These are phyloP conservation scores for Charanyca ferruginea DNA, from an alignment of 2,888 invertebrate genomes.

Conservation along the genomic window DNA sequence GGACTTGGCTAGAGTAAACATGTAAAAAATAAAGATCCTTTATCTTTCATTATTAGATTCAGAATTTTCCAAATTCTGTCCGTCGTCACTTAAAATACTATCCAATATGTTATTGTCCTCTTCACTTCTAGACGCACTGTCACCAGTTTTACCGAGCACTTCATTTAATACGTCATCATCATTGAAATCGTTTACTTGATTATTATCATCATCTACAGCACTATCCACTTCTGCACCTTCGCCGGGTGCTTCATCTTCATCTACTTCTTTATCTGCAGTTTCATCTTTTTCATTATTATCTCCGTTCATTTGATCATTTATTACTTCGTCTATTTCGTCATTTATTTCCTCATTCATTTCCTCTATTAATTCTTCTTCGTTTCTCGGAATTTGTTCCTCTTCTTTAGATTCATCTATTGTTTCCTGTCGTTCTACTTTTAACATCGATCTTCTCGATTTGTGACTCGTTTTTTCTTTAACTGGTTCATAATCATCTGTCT, in stretches of 20 bases:
- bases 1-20: conserved; percentile 34
- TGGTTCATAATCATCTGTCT: conserved; percentile 30
- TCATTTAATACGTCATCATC: conserved; percentile 64
- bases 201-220: conserved; percentile 9
- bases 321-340: conserved; percentile 1
- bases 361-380: neutral
- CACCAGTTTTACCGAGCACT: conserved; percentile 60
- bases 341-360: conserved; percentile 14
- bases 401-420: conserved; percentile 40
- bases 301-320: conserved; percentile 2
- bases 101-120: conserved; percentile 73
- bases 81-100: conserved; percentile 72
- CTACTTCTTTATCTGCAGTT: conserved; percentile 14
- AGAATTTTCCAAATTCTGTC: conserved; percentile 63
- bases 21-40: conserved; percentile 16
- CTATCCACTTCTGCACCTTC: conserved; percentile 10
- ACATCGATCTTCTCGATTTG: conserved; percentile 31
- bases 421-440: conserved; percentile 50
- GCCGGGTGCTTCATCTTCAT: conserved; percentile 35
- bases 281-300: neutral
- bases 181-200: conserved; percentile 49
- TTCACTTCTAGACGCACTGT: conserved; percentile 60
- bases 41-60: conserved; percentile 70
- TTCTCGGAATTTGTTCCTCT: neutral
- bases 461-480: conserved; percentile 21